phyloP scores from a whole-genome alignment of 2,888 invertebrate genomes.

The Leptopilina syphax region DNA sequence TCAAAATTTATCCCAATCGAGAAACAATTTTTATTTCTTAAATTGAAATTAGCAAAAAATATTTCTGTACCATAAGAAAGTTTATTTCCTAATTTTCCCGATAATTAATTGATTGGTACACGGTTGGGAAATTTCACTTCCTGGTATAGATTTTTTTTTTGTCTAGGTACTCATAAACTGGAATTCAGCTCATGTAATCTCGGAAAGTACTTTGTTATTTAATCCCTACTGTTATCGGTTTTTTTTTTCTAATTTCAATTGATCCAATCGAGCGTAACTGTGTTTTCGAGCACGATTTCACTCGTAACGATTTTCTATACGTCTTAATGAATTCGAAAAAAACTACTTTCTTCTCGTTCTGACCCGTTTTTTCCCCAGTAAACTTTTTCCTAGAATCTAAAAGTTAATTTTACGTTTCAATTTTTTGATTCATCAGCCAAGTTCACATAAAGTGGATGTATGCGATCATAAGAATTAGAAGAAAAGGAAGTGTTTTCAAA shows the following conservation, averaged over 20 bases:
- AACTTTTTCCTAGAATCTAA: background rate
- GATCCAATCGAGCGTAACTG: background rate
- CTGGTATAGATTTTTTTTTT: background rate
- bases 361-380: background rate
- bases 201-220: conserved; percentile 1
- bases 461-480: too few species aligned
- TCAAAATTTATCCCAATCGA: too few species aligned
- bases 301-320: conserved; percentile 17
- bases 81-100: too few species aligned
- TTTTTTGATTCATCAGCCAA: too few species aligned
- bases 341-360: background rate
- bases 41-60: too few species aligned
- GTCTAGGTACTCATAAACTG: background rate
- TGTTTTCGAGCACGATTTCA: background rate
- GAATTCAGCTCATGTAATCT: conserved; percentile 13
- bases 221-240: background rate
- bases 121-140: background rate
- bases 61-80: background rate
- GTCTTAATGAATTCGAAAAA: background rate
- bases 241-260: conserved; percentile 23
- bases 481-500: too few species aligned
- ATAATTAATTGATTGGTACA: too few species aligned
- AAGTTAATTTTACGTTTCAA: background rate
- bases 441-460: too few species aligned
- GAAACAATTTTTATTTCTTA: too few species aligned